Percentiles rank a stretch among this genome's conserved stretches.
Evolutionary conservation across 2,113 vertebrate species (phyloP).

Genomic region (Myanophis thanlyinensis): DNA sequence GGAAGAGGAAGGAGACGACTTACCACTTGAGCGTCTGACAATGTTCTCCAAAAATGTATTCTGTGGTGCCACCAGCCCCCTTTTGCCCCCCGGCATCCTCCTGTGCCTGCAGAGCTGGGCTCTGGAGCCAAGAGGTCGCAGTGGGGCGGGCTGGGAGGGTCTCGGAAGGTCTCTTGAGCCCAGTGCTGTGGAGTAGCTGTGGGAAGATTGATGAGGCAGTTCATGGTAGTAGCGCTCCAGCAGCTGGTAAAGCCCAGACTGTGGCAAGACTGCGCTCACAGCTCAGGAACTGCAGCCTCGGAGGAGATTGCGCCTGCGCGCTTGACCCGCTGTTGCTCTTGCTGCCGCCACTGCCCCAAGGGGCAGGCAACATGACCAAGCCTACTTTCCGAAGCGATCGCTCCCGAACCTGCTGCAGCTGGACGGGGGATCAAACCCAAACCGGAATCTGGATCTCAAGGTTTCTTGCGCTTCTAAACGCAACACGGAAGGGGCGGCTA

Average conservation of each 20-base stretch:
- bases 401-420: background rate
- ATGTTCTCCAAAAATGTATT: slow-evolving; percentile 98
- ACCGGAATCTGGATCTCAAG: background rate
- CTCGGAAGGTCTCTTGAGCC: slow-evolving; percentile 61
- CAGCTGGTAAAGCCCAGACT: slow-evolving; percentile 67
- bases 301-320: slow-evolving; percentile 66
- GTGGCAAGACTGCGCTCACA: slow-evolving; percentile 65
- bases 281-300: slow-evolving; percentile 65
- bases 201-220: slow-evolving; percentile 75
- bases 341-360: background rate
- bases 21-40: slow-evolving; percentile 92
- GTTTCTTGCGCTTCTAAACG: background rate
- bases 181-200: slow-evolving; percentile 75
- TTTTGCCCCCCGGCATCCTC: slow-evolving; percentile 98
- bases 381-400: background rate
- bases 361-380: background rate
- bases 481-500: too few relatives aligned
- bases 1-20: slow-evolving; percentile 38
- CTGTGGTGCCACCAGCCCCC: slow-evolving; percentile 97
- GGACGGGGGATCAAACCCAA: background rate
- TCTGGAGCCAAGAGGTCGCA: slow-evolving; percentile 70
- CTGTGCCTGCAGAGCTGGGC: slow-evolving; percentile 79
- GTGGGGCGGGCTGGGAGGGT: slow-evolving; percentile 61
- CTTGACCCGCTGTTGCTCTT: slow-evolving; percentile 4
- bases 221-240: slow-evolving; percentile 82